Base-by-base conservation (phyloP, 2,797 vertebrate genomes). In the Microctenopoma lineatum region DNA sequence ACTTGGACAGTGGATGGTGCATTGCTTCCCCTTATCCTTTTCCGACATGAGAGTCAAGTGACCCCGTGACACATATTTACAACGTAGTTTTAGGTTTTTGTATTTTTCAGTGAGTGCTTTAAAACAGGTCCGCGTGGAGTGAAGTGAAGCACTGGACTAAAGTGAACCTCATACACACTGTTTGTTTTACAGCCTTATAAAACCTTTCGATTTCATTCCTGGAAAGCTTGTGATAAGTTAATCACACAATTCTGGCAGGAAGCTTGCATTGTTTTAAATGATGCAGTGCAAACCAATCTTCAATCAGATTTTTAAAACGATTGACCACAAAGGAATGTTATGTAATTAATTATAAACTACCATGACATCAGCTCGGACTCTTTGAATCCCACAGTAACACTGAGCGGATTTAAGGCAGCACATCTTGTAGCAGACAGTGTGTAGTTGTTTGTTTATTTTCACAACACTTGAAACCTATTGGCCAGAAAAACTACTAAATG, bases 1-100 rank as follows among this genome's bases (percentile, higher is more conserved):
- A 54, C 57, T 76, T 32, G 61, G 83, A 73, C 18, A 45, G 54
- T 27, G 56, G 68, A 80, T 47, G 69, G 55, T 50, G 70, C 65
- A 46, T 80, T 0, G 10, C 59, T 60, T 75, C 59, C 60, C 36
- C 21, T 56, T 59, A 44, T 75, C 79, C 59, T 47, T 60, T 73
- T 71, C 64, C 54, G 47, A 27, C 29, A 29, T 12, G 52, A 42
- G 59, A 69, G 71, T 62, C 60, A 64, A 68, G 27, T 50, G 59
- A 76, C 63, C 39, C 45, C 36, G 15, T 56, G 70, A 70, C 54
- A 84, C 36, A 59, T 46, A 60, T 77, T 71, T 55, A 46, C 72
- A 81, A 64, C 26, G 65, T 59, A 66, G 74, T 61, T 62, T 59
- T 48, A 73, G 66, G 68, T 4, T 8, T 41, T 47, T 48, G 51